Evolutionary conservation across 1,140 invertebrate species (phyloP), one percentile per base, ranked within the genome.

Genomic region (Papilio polytes): DNA sequence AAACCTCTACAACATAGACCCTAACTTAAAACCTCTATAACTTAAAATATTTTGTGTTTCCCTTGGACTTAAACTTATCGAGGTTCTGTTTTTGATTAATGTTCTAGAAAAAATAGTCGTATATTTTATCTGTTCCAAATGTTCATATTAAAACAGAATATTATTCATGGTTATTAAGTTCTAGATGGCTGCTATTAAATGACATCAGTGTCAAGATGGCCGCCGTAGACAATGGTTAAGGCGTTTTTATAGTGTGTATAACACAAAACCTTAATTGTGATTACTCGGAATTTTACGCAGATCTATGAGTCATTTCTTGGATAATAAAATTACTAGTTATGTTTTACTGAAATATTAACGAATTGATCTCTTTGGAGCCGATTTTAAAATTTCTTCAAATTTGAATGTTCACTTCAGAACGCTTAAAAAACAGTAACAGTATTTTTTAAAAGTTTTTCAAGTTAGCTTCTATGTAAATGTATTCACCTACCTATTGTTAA

Each of bases 201-300:
- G 63, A 70, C 63, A 70, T 70, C 63, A 70, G 63, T 70, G 63
- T 31, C 26, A 70, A 70, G 63, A 70, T 70, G 63, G 63, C 63
- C 63, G 63, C 26, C 63, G 22, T 31, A 31, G 12, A 70, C 63
- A 70, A 70, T 70, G 63, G 63, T 70, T 70, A 31, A 70, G 63
- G 13, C 13, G 10, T 70, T 70, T 66, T 70, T 70, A 70, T 70
- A 70, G 13, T 31, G 31, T 70, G 26, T 70, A 15, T 70, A 70
- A 70, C 63, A 70, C 63, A 70, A 70, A 31, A 26, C 63, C 31
- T 36, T 36, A 36, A 36, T 36, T 36, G 31, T 36, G 96, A 70
- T 70, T 70, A 70, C 63, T 70, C 63, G 13, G 63, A 66, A 70
- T 70, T 70, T 31, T 36, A 31, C 63, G 26, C 13, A 70, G 63